Evolutionary conservation across 2,113 vertebrate species (phyloP).

Genomic region (Plestiodon gilberti): DNA sequence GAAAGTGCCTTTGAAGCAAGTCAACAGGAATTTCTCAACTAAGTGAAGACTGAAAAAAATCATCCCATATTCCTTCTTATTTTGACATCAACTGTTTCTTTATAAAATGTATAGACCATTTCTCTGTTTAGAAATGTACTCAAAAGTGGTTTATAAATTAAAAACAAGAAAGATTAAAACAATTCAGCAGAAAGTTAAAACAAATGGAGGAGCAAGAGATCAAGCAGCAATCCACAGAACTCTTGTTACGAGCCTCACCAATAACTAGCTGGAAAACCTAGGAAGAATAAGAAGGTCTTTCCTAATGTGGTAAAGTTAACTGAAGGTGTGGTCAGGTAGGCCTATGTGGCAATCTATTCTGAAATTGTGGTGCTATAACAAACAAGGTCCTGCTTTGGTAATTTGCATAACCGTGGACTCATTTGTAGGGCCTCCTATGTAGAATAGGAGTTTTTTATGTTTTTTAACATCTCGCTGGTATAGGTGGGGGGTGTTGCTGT

Average conservation of each 20-base stretch:
- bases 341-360: background rate
- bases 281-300: background rate
- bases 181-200: background rate
- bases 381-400: background rate
- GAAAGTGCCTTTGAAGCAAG: background rate
- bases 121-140: background rate
- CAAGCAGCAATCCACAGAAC: background rate
- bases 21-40: slow-evolving; percentile 1
- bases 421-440: background rate
- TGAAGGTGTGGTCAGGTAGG: background rate
- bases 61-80: background rate
- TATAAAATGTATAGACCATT: background rate
- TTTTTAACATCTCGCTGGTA: too few relatives aligned
- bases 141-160: too few relatives aligned
- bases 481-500: too few relatives aligned
- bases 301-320: background rate
- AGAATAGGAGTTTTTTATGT: too few relatives aligned
- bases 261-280: background rate
- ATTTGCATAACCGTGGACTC: background rate
- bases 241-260: background rate
- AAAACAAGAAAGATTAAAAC: background rate
- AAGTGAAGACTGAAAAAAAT: background rate
- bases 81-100: background rate
- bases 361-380: background rate
- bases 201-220: background rate